A percentile compares a stretch with the other conserved stretches of the same genome.
Evolutionary conservation across 2,113 vertebrate genomes (phyloP).

Genomic region (Thalassarche chlororhynchos): DNA sequence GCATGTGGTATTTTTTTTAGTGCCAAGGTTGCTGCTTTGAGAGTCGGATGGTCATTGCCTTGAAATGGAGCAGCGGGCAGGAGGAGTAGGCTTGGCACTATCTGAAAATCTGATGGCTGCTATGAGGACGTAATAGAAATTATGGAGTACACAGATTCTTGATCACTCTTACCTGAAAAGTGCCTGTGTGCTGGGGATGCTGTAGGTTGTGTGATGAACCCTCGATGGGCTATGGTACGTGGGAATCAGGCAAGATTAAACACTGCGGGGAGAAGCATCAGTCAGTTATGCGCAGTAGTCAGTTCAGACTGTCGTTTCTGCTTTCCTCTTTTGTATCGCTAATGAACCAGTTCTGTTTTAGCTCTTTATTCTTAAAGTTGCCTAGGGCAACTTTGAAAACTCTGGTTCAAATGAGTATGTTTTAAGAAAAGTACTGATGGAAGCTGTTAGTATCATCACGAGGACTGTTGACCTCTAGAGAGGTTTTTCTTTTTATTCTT

Average conservation of each 20-base stretch:
- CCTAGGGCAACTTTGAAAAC: not conserved
- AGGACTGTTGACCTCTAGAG: not conserved
- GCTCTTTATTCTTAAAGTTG: not conserved
- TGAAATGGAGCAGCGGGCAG: not conserved
- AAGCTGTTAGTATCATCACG: not conserved
- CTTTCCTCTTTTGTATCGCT: not conserved
- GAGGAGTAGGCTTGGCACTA: not conserved
- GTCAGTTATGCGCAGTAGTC: not conserved
- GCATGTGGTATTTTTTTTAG: not conserved
- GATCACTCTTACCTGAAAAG: not conserved
- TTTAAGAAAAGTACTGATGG: not conserved
- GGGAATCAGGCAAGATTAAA: not conserved
- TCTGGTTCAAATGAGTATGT: not conserved
- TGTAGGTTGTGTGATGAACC: not conserved
- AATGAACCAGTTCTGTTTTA: not conserved
- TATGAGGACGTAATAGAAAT: not conserved
- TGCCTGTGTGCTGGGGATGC: not conserved
- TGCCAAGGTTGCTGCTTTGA: not conserved
- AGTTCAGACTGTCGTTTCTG: not conserved
- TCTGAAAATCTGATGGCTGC: not conserved
- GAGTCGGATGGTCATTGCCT: not conserved
- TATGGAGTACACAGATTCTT: not conserved
- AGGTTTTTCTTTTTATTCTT: not conserved
- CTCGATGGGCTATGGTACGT: accelerated
- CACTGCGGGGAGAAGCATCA: not conserved